Percentiles rank a stretch among this genome's conserved stretches.
phyloP scores from a whole-genome alignment of 2,797 vertebrate genomes.

The Kryptolebias ocellatus region DNA sequence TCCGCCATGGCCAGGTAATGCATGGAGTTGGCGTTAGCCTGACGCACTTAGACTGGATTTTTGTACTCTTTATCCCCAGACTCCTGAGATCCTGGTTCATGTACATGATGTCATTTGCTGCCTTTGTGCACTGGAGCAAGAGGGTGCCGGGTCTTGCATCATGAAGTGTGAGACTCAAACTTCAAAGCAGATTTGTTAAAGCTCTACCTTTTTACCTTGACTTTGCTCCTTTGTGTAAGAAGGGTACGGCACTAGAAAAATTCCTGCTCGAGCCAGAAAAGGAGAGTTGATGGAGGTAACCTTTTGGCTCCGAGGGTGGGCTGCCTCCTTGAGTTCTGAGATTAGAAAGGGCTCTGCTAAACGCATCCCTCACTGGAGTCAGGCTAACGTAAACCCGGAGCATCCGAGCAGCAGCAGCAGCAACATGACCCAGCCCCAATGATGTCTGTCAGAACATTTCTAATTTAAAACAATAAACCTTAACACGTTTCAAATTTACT shows the following conservation, averaged over 20 bases:
- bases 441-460: constrained; percentile 42
- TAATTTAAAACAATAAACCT: constrained; percentile 43
- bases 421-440: constrained; percentile 40
- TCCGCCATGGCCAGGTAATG: constrained; percentile 90
- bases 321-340: constrained; percentile 21
- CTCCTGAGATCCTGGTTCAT: constrained; percentile 66
- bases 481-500: constrained; percentile 41
- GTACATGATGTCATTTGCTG: constrained; percentile 73
- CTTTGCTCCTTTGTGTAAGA: constrained; percentile 52
- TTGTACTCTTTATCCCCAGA: constrained; percentile 50
- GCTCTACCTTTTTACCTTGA: constrained; percentile 59
- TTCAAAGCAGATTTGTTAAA: constrained; percentile 63
- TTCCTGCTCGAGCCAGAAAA: constrained; percentile 56
- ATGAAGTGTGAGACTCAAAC: constrained; percentile 58
- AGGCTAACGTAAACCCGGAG: constrained; percentile 49
- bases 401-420: constrained; percentile 28
- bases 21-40: constrained; percentile 65
- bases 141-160: constrained; percentile 41
- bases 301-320: constrained; percentile 41
- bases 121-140: constrained; percentile 53
- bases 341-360: constrained; percentile 48
- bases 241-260: constrained; percentile 45
- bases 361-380: constrained; percentile 46
- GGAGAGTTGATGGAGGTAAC: constrained; percentile 47
- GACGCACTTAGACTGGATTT: constrained; percentile 57